Base-by-base conservation (phyloP, 2,888 invertebrate species). In the Ochlodes sylvanus region DNA sequence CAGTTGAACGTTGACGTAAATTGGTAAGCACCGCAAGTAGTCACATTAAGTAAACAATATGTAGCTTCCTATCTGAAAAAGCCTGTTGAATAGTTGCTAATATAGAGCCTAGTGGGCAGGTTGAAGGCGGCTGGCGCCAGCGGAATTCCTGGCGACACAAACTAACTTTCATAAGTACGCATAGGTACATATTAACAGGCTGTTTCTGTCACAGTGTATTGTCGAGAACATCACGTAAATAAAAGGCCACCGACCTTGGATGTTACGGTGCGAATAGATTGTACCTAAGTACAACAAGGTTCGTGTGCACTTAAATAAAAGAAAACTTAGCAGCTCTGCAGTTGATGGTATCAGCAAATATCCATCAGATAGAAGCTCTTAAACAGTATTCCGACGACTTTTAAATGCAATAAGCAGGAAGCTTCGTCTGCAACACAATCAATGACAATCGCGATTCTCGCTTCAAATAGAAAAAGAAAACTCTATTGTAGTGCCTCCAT, bases 161-260 rank as follows among this genome's bases (percentile, higher is more conserved):
- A 86, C 86, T 90, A 90, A 92, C 92, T 92, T 92, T 91, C 92
- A 88, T 90, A 89, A 89, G 89, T 90, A 89, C 85, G 9, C 12
- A 19, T 19, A 34, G 7, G 6, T 32, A 34, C 34, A 9, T 9
- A 38, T 38, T 82, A 88, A 87, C 88, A 77, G 85, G 85, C 87
- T 87, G 82, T 86, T 87, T 88, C 81, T 54, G 17, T 55, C 34
- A 38, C 38, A 10, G 1, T n/a, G 19, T 47, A 32, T 15, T 60
- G 15, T 38, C 38, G 9, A 38, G 12, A 9, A 38, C 9, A 10
- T 10, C 9, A 38, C 38, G 38, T 27, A 27, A 38, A 38, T 1
- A 10, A 38, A 38, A 38, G 10, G 9, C 38, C n/a, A n/a, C n/a
- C n/a, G n/a, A n/a, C n/a, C n/a, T n/a, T n/a, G n/a, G n/a, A n/a